phyloP scores from a whole-genome alignment of 2,888 invertebrate genomes.

The Terebella lapidaria region DNA sequence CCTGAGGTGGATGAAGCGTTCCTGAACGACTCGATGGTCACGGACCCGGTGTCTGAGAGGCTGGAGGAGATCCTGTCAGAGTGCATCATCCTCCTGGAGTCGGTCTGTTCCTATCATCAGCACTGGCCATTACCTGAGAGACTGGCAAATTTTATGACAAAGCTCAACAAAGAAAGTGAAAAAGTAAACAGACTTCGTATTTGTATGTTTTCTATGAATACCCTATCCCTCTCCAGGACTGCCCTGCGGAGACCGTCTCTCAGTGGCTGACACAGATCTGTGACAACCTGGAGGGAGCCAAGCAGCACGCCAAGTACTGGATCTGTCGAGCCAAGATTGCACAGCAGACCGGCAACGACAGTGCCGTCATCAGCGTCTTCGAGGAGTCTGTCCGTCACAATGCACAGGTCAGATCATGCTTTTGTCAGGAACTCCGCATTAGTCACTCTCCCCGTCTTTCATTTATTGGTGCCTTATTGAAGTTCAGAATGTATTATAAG shows the following conservation, averaged over 20 bases:
- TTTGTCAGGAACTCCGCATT: too few relatives aligned
- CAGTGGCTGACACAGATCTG: constrained; percentile 37
- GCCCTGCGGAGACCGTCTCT: constrained; percentile 31
- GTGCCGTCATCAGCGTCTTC: constrained; percentile 32
- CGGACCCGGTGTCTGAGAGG: too few relatives aligned
- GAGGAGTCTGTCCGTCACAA: constrained; percentile 33
- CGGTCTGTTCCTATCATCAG: not conserved
- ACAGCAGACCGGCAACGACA: constrained; percentile 27
- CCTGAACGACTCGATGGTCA: too few relatives aligned
- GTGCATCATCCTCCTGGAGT: not conserved
- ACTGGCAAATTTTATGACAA: too few relatives aligned
- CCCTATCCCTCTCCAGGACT: constrained; percentile 30
- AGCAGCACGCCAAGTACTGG: constrained; percentile 34
- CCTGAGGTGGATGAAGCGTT: too few relatives aligned
- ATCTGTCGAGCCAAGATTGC: constrained; percentile 33
- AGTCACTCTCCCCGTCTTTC: too few relatives aligned
- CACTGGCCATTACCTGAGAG: too few relatives aligned
- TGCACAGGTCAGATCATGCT: constrained; percentile 31
- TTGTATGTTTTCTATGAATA: too few relatives aligned
- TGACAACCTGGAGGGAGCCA: constrained; percentile 26
- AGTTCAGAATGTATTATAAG: too few relatives aligned
- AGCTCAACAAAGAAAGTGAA: too few relatives aligned
- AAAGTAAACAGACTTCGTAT: too few relatives aligned
- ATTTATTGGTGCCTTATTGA: too few relatives aligned
- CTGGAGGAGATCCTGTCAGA: constrained; percentile 1